Evolutionary conservation across 2,888 invertebrate species (phyloP).

Genomic region (Epirrhoe alternata): DNA sequence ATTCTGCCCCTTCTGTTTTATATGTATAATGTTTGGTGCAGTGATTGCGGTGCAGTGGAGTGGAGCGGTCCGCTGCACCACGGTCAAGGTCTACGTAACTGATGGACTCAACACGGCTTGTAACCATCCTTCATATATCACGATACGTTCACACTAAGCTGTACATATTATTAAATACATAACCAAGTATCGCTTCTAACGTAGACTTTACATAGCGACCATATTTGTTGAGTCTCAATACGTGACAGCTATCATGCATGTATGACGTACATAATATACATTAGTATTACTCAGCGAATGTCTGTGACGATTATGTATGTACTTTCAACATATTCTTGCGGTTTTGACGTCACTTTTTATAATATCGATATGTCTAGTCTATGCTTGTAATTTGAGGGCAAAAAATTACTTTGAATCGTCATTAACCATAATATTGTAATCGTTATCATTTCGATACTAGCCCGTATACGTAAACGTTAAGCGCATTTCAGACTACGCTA

Average conservation of each 20-base stretch:
- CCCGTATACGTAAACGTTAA: too few relatives aligned
- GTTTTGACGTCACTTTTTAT: not conserved
- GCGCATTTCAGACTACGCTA: too few relatives aligned
- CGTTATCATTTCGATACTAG: too few relatives aligned
- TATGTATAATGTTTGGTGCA: constrained; percentile 37
- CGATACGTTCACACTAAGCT: not conserved
- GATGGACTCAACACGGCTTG: constrained; percentile 45
- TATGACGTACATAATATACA: constrained; percentile 1
- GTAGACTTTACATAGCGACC: not conserved
- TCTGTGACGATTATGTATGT: not conserved
- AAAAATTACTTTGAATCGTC: too few relatives aligned
- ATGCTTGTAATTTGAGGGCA: not conserved
- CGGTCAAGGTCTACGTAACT: constrained; percentile 73
- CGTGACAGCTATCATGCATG: not conserved
- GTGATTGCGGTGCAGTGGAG: constrained; percentile 58
- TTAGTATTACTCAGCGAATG: not conserved
- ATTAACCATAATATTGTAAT: too few relatives aligned
- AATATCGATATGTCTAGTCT: not conserved
- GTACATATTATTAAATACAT: not conserved
- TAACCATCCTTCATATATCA: constrained; percentile 18
- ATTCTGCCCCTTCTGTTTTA: not conserved
- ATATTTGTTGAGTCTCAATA: not conserved
- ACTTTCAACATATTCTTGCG: not conserved
- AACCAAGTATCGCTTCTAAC: not conserved
- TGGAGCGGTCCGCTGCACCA: constrained; percentile 72